A percentile compares a stretch with the other conserved stretches of the same genome.
Evolutionary conservation across 2,113 vertebrate genomes (phyloP).

Genomic region (Chaetura pelagica): DNA sequence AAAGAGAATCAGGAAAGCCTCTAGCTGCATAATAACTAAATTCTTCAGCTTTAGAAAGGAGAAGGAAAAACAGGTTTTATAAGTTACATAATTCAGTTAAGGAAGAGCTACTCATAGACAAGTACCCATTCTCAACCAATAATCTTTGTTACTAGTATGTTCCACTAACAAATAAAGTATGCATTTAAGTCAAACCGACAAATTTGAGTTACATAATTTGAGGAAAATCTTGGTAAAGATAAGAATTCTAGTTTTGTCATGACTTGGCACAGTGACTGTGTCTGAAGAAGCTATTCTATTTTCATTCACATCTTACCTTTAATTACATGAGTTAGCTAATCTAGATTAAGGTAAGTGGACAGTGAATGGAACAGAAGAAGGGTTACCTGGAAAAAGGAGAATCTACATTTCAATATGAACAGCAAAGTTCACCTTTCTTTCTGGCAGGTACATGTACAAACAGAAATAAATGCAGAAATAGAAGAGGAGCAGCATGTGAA

Average conservation of each 20-base stretch:
- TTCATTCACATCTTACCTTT: neutral
- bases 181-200: neutral
- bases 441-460: neutral
- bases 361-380: neutral
- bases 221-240: neutral
- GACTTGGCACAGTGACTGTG: neutral
- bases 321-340: neutral
- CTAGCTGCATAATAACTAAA: conserved; percentile 9
- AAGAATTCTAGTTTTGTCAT: neutral
- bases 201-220: neutral
- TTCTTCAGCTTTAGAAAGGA: conserved; percentile 10
- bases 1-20: conserved; percentile 23
- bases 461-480: neutral
- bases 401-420: neutral
- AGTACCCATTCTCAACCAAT: neutral
- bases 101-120: neutral
- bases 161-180: neutral
- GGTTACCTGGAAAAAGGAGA: neutral
- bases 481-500: neutral
- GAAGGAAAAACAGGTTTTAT: conserved; percentile 19
- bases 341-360: neutral
- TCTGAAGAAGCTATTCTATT: neutral
- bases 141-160: neutral
- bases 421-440: neutral
- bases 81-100: neutral